Percentiles rank a stretch among this genome's conserved stretches.
Evolutionary conservation across 2,888 invertebrate species (phyloP).

Genomic region (Leistus spinibarbis): DNA sequence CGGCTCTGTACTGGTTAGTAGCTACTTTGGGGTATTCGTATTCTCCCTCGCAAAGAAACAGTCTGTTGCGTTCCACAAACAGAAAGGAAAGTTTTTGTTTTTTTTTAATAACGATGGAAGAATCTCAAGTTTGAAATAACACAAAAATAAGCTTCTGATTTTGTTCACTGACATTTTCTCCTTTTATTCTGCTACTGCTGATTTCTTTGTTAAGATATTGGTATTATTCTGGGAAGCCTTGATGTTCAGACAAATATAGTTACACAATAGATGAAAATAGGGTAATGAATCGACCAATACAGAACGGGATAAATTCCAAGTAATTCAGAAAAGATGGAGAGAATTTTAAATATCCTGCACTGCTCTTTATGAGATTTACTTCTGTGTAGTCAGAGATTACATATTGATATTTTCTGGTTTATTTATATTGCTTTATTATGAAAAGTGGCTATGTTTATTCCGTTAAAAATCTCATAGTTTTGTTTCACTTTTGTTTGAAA

Average conservation of each 20-base stretch:
- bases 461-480: too few relatives aligned
- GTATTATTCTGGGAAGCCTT: background rate
- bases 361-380: too few relatives aligned
- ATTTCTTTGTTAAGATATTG: background rate
- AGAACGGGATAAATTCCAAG: background rate
- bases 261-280: background rate
- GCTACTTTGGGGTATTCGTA: background rate
- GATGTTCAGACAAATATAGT: background rate
- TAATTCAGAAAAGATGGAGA: background rate
- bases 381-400: too few relatives aligned
- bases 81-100: background rate
- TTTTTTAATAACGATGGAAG: background rate
- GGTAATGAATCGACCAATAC: background rate
- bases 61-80: constrained; percentile 1
- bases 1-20: background rate
- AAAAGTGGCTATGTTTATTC: too few relatives aligned
- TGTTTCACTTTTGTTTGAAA: too few relatives aligned
- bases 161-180: background rate
- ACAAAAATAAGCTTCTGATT: background rate
- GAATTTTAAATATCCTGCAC: too few relatives aligned
- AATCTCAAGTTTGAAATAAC: background rate
- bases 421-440: too few relatives aligned
- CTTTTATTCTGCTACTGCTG: background rate
- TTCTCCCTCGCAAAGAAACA: background rate
- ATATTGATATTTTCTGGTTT: too few relatives aligned